Evolutionary conservation across 1,140 invertebrate genomes (phyloP).

Genomic region (Leptonema lineaticorne): DNA sequence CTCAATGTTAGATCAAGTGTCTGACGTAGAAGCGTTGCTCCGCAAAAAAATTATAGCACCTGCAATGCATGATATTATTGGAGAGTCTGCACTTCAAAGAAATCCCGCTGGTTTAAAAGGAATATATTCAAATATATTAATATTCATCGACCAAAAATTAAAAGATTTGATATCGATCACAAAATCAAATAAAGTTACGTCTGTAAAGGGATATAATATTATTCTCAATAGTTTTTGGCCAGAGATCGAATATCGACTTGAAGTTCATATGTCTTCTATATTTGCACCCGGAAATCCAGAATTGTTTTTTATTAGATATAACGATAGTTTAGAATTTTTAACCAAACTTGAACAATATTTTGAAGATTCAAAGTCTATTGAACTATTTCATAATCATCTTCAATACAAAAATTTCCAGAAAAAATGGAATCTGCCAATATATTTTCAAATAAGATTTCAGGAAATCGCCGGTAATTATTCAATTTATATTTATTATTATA

Average conservation of each 20-base stretch:
- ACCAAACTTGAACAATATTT: conserved; percentile 71
- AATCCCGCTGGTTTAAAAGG: conserved; percentile 71
- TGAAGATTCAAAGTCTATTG: conserved; percentile 56
- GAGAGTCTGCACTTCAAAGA: conserved; percentile 69
- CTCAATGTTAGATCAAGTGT: conserved; percentile 65
- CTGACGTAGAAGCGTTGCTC: conserved; percentile 70
- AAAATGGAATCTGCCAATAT: conserved; percentile 92
- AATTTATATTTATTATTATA: conserved; percentile 15
- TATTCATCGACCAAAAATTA: conserved; percentile 68
- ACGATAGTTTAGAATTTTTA: conserved; percentile 78
- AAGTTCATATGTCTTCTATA: conserved; percentile 75
- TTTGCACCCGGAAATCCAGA: conserved; percentile 91
- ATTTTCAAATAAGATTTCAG: conserved; percentile 93
- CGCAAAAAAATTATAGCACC: conserved; percentile 71
- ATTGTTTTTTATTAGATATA: conserved; percentile 81
- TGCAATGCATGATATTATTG: conserved; percentile 72
- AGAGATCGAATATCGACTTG: conserved; percentile 77
- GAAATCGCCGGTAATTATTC: conserved; percentile 71
- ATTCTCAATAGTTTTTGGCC: conserved; percentile 87
- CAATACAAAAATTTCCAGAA: conserved; percentile 74
- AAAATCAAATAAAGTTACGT: conserved; percentile 59
- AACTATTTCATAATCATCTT: conserved; percentile 61
- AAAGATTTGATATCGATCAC: conserved; percentile 63
- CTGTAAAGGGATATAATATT: conserved; percentile 80
- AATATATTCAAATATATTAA: conserved; percentile 72